Evolutionary conservation across 2,797 vertebrate species (phyloP), one percentile per base, ranked within the genome.

Genomic region (Botia kubotai): DNA sequence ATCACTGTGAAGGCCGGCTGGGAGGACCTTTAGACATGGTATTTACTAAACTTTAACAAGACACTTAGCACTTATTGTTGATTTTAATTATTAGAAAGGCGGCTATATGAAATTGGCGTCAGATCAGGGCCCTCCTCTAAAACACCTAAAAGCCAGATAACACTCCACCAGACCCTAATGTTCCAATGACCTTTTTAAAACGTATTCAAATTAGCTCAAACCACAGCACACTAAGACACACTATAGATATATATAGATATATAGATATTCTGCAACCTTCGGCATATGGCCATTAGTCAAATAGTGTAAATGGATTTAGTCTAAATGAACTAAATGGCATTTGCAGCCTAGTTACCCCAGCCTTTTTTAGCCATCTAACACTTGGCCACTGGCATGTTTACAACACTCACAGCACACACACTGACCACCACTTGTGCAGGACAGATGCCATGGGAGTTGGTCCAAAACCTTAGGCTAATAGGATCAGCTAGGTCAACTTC

Each of bases 311-410:
- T 57, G 62, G 82, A 26, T 26, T 26, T 26, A 26, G 23, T 26
- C 23, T 26, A 26, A 26, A 26, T 26, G 23, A 26, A 26, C 23
- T 26, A 26, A 86, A 83, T 57, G 62, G 82, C 72, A 84, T 71
- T 70, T 80, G 50, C 77, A 85, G 79, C 57, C 70, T 29, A 79
- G 69, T 87, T 83, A 85, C 84, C 72, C 21, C 72, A 68, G 75
- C 66, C 79, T 82, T 87, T 80, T 60, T 86, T 60, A 82, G 77
- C 77, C 85, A 88, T 89, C 84, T 88, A 89, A 85, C 80, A 85
- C 77, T 82, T 84, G 80, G 81, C 78, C 74, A 60, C 36, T 52
- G 65, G 21, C 60, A 68, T 39, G 66, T 67, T 73, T 62, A 53
- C 26, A 21, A 68, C 81, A 73, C 29, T 48, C 68, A 72, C 50